Evolutionary conservation across 2,113 vertebrate species (phyloP).

Genomic region (Petrocephalus zakoni): DNA sequence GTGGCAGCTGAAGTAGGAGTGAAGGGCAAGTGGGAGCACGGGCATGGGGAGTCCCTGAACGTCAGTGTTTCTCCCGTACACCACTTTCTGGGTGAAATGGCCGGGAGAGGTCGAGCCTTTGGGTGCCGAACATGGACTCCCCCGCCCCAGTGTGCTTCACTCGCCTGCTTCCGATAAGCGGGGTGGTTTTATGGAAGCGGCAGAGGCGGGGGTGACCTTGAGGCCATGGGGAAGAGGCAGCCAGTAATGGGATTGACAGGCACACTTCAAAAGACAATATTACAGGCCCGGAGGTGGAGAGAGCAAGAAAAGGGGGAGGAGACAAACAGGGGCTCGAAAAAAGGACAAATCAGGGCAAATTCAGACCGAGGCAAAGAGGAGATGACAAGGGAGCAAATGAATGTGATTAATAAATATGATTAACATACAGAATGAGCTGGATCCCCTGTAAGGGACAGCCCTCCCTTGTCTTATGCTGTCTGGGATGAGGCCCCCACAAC

Average conservation of each 20-base stretch:
- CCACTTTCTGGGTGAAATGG: not conserved
- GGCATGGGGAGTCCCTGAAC: too few species aligned
- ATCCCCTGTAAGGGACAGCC: not conserved
- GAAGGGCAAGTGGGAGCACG: too few species aligned
- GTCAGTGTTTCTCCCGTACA: not conserved
- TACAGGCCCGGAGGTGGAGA: not conserved
- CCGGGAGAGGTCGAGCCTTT: not conserved
- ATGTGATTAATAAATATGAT: not conserved
- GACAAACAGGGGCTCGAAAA: not conserved
- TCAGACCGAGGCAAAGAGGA: not conserved
- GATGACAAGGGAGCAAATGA: not conserved
- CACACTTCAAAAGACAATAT: not conserved
- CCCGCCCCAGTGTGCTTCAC: not conserved
- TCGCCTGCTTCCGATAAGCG: not conserved
- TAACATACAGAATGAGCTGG: not conserved
- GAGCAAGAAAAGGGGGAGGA: not conserved
- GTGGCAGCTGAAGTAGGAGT: too few species aligned
- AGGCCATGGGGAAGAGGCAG: not conserved
- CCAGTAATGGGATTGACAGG: not conserved
- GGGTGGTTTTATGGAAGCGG: not conserved
- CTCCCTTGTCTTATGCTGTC: not conserved
- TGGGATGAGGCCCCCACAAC: not conserved
- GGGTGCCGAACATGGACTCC: not conserved
- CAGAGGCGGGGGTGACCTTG: slow-evolving; percentile 13
- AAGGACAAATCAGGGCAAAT: not conserved